Evolutionary conservation across 2,888 invertebrate species (phyloP).

Genomic region (Melikaiella ostensackeni): DNA sequence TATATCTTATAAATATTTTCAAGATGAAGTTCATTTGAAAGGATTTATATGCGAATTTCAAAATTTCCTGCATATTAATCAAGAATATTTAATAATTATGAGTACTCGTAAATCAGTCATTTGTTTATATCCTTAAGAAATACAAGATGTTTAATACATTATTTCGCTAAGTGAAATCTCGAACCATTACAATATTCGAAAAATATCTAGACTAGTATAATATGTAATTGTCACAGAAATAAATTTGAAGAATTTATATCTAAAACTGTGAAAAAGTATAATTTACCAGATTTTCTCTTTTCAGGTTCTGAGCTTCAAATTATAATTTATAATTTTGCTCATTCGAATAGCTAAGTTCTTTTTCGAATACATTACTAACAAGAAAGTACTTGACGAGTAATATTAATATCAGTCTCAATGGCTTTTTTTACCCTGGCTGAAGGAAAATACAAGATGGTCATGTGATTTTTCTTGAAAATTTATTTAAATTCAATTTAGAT

Average conservation of each 20-base stretch:
- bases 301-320: too few species aligned
- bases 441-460: conserved; percentile 71
- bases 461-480: conserved; percentile 54
- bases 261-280: too few species aligned
- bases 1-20: too few species aligned
- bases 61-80: background rate
- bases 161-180: background rate
- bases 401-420: conserved; percentile 73
- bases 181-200: background rate
- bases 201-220: background rate
- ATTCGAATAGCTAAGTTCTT: background rate
- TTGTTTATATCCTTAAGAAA: background rate
- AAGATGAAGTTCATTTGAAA: too few species aligned
- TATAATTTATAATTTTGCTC: too few species aligned
- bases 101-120: conserved; percentile 28
- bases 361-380: conserved; percentile 5
- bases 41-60: background rate
- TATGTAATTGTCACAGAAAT: too few species aligned
- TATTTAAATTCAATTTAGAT: too few species aligned
- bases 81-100: conserved; percentile 19
- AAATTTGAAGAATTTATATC: too few species aligned
- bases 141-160: conserved; percentile 4
- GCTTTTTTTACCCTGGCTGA: conserved; percentile 70
- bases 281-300: too few species aligned
- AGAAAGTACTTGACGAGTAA: conserved; percentile 66